These are phyloP conservation scores for Eupithecia pulchellata DNA, from an alignment of 2,888 invertebrate genomes.

Conservation along the genomic window DNA sequence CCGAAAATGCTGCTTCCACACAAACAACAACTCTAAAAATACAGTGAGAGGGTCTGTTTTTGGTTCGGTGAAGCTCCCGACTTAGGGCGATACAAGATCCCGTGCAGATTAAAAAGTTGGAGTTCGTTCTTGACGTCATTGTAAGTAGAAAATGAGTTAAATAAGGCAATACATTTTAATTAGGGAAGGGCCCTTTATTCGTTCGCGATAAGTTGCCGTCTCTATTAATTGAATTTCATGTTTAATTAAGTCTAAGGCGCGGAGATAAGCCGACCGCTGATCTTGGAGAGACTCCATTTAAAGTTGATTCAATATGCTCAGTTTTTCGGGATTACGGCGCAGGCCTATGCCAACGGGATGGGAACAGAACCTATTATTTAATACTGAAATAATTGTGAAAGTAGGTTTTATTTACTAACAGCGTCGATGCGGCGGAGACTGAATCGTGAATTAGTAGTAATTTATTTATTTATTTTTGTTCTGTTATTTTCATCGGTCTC, in stretches of 20 bases:
- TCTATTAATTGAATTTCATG: slow-evolving; percentile 85
- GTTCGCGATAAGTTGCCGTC: slow-evolving; percentile 80
- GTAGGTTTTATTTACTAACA: not conserved
- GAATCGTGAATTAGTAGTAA: not conserved
- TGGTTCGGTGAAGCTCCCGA: slow-evolving; percentile 32
- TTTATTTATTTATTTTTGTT: not conserved
- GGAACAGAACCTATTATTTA: not conserved
- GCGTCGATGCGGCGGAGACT: not conserved
- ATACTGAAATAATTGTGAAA: not conserved
- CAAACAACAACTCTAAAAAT: slow-evolving; percentile 48
- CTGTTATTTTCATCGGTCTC: not conserved
- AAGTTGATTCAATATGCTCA: slow-evolving; percentile 61
- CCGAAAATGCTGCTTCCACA: slow-evolving; percentile 41
- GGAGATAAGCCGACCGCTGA: slow-evolving; percentile 75
- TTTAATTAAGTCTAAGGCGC: slow-evolving; percentile 78
- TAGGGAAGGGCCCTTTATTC: slow-evolving; percentile 84
- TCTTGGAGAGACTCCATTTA: slow-evolving; percentile 67
- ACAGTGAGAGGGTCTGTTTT: slow-evolving; percentile 43
- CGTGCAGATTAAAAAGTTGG: slow-evolving; percentile 83
- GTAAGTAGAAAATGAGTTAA: slow-evolving; percentile 85
- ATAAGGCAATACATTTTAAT: slow-evolving; percentile 86
- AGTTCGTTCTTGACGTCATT: slow-evolving; percentile 82
- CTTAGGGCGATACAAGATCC: slow-evolving; percentile 72
- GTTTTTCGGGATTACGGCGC: slow-evolving; percentile 51
- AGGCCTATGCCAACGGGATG: not conserved